Base-by-base conservation (phyloP, 2,797 vertebrate species). In the Enteromius afrohamiltoni region DNA sequence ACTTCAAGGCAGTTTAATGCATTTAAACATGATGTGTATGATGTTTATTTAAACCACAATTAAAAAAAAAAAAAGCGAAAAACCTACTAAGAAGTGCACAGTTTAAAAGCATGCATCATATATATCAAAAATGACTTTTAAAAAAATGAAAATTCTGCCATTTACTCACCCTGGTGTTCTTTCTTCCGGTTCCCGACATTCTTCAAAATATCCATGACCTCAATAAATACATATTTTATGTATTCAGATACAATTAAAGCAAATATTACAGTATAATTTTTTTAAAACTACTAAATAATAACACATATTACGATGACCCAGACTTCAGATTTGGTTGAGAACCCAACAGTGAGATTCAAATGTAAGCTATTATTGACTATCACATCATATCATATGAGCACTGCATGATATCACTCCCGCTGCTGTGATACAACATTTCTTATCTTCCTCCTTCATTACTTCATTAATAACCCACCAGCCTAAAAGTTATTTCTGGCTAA, bases 371-470 rank as follows among this genome's bases (percentile, higher is more conserved):
- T 73, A 31, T 71, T 60, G 17, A 80, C n/a, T 71, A 62, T 47
- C 14, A 62, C 40, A 34, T 14, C 79, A n/a, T n/a, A n/a, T 49
- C 21, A 17, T 26, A 73, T 19, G 23, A 40, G 47, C 37, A 58
- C 37, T 69, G 53, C 53, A n/a, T 55, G 76, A 70, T 55, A 83
- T 67, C 70, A 55, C 70, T 45, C 82, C 67, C 71, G 45, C n/a
- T 70, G 77, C 40, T 64, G 60, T 79, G 79, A 83, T 47, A 69
- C 77, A 83, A 76, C 34, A 31, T 9, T 76, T 85, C 58, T 55
- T 87, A 87, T 77, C 80, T 79, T 14, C 29, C 45, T 65, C 53
- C 51, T 86, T 78, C 31, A 69, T 77, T 69, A 58, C 83, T 82
- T 70, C n/a, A 55, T 82, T 74, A 74, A 74, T 74, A 74, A 74